phyloP scores from a whole-genome alignment of 2,888 invertebrate species.

The Pristionchus exspectatus region DNA sequence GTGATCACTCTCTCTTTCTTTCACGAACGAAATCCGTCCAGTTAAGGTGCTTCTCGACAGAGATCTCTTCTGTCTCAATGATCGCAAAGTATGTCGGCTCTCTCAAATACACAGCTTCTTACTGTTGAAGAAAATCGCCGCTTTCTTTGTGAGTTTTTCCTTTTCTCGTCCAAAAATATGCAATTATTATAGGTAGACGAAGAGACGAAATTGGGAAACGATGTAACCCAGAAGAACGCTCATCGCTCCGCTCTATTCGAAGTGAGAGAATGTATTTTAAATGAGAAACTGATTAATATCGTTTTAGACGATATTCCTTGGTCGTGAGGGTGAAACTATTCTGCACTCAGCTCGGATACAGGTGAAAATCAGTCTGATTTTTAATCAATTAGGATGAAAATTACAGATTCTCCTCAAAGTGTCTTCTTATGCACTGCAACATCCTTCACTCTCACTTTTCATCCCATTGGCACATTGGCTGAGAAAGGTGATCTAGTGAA shows the following conservation, averaged over 20 bases:
- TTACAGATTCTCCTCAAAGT: conserved; percentile 39
- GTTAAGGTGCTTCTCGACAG: conserved; percentile 62
- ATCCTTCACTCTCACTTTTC: conserved; percentile 61
- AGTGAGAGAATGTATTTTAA: background rate
- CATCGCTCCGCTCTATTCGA: conserved; percentile 47
- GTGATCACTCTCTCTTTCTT: conserved; percentile 19
- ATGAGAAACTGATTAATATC: background rate
- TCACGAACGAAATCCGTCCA: background rate
- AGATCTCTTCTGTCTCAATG: conserved; percentile 64
- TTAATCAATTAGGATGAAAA: background rate
- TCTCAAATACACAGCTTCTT: conserved; percentile 38
- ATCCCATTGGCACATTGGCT: conserved; percentile 64
- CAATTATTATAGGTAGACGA: background rate
- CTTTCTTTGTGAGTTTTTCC: conserved; percentile 27
- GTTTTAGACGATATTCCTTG: conserved; percentile 62
- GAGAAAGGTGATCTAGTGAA: conserved; percentile 58
- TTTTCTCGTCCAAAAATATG: background rate
- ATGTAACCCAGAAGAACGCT: conserved; percentile 1
- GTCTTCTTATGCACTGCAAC: conserved; percentile 61
- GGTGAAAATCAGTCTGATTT: background rate
- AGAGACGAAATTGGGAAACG: conserved; percentile 2
- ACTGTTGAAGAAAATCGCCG: conserved; percentile 11
- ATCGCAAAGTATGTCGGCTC: conserved; percentile 56
- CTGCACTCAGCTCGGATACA: conserved; percentile 57
- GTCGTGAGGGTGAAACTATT: conserved; percentile 61